Evolutionary conservation across 2,797 vertebrate genomes (phyloP).

Genomic region (Hydrolagus colliei): DNA sequence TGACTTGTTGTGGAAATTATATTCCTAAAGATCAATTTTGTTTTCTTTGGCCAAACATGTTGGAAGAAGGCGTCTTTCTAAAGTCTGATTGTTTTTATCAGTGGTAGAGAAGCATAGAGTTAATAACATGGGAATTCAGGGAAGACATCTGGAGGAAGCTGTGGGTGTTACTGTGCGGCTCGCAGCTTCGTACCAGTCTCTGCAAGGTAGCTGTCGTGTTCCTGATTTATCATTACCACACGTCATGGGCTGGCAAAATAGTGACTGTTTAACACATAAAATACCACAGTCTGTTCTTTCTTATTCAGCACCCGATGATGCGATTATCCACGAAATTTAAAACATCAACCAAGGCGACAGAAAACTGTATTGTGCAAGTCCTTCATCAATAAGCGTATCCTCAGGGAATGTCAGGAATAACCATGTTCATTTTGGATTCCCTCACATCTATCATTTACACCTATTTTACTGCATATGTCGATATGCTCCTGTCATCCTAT

Average conservation of each 20-base stretch:
- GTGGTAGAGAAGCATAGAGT: slow-evolving; percentile 48
- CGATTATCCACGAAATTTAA: slow-evolving; percentile 10
- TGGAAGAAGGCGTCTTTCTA: background rate
- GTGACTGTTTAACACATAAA: slow-evolving; percentile 79
- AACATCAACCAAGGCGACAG: background rate
- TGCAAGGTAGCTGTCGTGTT: slow-evolving; percentile 76
- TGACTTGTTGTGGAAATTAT: slow-evolving; percentile 55
- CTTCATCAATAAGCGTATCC: background rate
- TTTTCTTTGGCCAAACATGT: background rate
- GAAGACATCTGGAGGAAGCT: slow-evolving; percentile 71
- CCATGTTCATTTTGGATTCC: background rate
- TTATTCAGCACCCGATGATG: slow-evolving; percentile 67
- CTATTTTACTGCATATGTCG: too few species aligned
- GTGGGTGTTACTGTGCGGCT: slow-evolving; percentile 70
- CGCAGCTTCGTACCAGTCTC: slow-evolving; percentile 81
- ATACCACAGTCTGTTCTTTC: slow-evolving; percentile 77
- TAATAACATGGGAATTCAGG: slow-evolving; percentile 49
- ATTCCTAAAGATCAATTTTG: background rate
- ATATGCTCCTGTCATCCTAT: too few species aligned
- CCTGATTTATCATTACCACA: slow-evolving; percentile 77
- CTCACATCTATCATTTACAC: too few species aligned
- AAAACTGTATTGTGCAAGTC: background rate
- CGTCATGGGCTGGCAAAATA: slow-evolving; percentile 78
- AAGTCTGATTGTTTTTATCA: background rate
- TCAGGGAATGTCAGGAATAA: background rate